phyloP scores from a whole-genome alignment of 2,113 vertebrate genomes.

The Eolophus roseicapilla region DNA sequence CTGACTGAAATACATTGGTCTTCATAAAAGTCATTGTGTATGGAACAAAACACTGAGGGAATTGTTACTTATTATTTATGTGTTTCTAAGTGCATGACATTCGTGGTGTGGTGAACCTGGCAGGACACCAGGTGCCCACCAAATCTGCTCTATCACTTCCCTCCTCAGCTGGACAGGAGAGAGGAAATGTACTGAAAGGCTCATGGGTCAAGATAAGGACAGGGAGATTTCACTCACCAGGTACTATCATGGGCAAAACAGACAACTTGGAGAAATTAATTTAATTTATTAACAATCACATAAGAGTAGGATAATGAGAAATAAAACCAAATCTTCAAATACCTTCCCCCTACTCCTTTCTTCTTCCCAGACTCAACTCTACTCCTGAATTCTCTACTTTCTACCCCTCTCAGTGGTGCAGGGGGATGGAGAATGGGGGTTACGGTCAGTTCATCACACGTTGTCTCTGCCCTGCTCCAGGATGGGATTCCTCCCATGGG shows the following conservation, averaged over 20 bases:
- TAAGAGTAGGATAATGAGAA: not conserved
- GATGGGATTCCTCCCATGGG: fast-evolving
- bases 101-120: not conserved
- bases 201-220: not conserved
- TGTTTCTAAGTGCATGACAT: not conserved
- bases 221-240: not conserved
- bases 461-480: not conserved
- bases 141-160: fast-evolving
- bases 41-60: not conserved
- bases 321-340: not conserved
- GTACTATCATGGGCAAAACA: not conserved
- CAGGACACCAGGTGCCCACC: not conserved
- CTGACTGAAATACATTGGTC: not conserved
- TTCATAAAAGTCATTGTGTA: not conserved
- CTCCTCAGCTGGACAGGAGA: not conserved
- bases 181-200: not conserved
- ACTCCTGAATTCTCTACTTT: not conserved
- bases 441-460: fast-evolving
- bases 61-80: not conserved
- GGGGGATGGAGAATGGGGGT: not conserved
- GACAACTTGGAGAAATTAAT: not conserved
- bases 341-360: fast-evolving
- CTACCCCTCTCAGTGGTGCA: not conserved
- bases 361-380: not conserved
- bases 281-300: not conserved